Evolutionary conservation across 2,113 vertebrate species (phyloP), one percentile per base, ranked within the genome.

Genomic region (Chionodraco myersi): DNA sequence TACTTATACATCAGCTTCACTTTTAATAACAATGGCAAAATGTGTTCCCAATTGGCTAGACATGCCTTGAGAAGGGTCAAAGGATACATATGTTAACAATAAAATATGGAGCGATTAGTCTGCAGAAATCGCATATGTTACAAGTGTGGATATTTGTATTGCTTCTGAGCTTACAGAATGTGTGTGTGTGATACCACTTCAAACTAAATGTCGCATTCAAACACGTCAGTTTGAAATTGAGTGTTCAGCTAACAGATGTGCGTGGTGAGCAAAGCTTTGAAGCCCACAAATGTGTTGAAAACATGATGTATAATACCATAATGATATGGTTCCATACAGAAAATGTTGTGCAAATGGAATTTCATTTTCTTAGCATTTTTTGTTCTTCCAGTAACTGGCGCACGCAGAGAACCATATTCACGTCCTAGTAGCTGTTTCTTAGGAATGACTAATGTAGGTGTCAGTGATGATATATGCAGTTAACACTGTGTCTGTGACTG

Each of bases 221-320:
- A 45, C 66, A 73, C 2, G 76, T 52, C 59, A 21, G 1, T 11
- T 11, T 11, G 23, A 63, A 10, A 18, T 10, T 26, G n/a, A 18
- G 26, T 10, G 21, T 21, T 53, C 34, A 70, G 53, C 56, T 8
- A 61, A 59, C 48, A 82, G 52, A 74, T 85, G 56, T 21, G n/a
- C 57, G 61, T 23, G 61, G 47, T 36, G 53, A 83, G 36, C 58
- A 49, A 41, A 18, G 16, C 52, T 65, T 75, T 79, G 58, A 73
- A 51, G n/a, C 2, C 68, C 14, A 34, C 58, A 68, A 15, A 51
- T 10, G 45, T 52, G 45, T 47, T 49, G n/a, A 74, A 79, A 67
- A 63, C 48, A 52, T 26, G 10, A 74, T 67, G 30, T 64, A 68
- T 23, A 58, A 73, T 12, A 47, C 4, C 30, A 57, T 54, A 30